These are phyloP conservation scores for Eupithecia exiguata DNA, from an alignment of 2,888 invertebrate species.

Conservation along the genomic window DNA sequence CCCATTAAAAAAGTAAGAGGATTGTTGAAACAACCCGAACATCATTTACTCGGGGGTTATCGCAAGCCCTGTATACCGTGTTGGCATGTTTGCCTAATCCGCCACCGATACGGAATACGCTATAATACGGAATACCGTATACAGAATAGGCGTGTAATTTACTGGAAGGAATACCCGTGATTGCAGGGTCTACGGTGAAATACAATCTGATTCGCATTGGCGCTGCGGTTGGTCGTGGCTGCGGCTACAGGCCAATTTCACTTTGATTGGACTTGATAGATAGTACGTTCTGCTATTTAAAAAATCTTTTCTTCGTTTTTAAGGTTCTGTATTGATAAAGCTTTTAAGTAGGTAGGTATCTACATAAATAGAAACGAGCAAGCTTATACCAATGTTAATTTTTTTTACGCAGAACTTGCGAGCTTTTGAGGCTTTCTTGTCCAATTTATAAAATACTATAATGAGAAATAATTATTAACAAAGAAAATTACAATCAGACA, in stretches of 20 bases:
- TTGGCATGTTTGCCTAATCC: slow-evolving; percentile 40
- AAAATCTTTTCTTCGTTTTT: no score
- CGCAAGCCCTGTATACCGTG: neutral
- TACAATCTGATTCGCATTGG: slow-evolving; percentile 5
- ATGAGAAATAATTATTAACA: no score
- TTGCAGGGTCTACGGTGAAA: slow-evolving; percentile 18
- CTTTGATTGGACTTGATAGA: neutral
- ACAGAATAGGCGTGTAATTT: slow-evolving; percentile 28
- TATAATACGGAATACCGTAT: slow-evolving; percentile 17
- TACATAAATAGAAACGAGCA: no score
- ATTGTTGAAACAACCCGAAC: neutral
- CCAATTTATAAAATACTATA: neutral
- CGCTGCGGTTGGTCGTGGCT: neutral
- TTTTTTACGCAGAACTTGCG: neutral
- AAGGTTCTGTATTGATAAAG: no score
- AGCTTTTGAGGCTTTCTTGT: neutral
- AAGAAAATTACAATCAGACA: no score
- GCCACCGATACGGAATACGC: slow-evolving; percentile 33
- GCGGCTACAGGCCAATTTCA: neutral
- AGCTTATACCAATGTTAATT: neutral
- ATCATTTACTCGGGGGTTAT: neutral
- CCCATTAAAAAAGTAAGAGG: neutral
- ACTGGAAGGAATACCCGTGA: slow-evolving; percentile 31
- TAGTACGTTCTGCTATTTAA: no score
- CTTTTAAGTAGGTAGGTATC: no score